These are phyloP conservation scores for Nothocercus nigrocapillus DNA, from an alignment of 2,113 vertebrate species.

Conservation along the genomic window DNA sequence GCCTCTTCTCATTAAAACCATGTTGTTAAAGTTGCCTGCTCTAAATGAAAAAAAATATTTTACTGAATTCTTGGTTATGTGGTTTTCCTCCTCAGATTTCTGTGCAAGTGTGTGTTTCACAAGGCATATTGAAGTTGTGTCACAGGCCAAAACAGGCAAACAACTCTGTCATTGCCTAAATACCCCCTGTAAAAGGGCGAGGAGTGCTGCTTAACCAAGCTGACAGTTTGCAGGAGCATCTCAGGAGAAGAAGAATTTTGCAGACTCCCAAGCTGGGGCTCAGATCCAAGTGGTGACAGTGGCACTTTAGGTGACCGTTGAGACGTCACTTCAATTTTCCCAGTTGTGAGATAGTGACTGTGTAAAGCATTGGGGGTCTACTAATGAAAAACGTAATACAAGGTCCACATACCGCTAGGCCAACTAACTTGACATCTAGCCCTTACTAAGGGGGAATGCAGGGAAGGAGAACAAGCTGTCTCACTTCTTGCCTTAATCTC, in stretches of 20 bases:
- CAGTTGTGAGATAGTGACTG: not conserved
- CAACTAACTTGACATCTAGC: not conserved
- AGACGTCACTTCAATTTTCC: not conserved
- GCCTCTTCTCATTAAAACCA: not conserved
- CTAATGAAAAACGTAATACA: not conserved
- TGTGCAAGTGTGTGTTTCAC: constrained; percentile 1
- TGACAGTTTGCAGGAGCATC: not conserved
- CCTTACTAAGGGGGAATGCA: not conserved
- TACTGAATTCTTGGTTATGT: not conserved
- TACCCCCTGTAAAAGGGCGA: not conserved
- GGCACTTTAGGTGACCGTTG: not conserved
- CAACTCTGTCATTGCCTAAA: not conserved
- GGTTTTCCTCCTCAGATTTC: not conserved
- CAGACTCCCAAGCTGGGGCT: not conserved
- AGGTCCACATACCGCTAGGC: not conserved
- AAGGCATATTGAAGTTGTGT: not conserved
- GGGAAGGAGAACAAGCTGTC: not conserved
- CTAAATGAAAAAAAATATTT: not conserved
- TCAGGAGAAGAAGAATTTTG: not conserved
- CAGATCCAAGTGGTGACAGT: not conserved
- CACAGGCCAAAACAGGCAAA: not conserved
- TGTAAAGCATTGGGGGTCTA: not conserved
- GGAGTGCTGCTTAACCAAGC: not conserved
- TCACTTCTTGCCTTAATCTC: not conserved
- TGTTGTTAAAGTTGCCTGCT: not conserved